phyloP scores from a whole-genome alignment of 2,113 vertebrate species.

The Gambusia holbrooki region DNA sequence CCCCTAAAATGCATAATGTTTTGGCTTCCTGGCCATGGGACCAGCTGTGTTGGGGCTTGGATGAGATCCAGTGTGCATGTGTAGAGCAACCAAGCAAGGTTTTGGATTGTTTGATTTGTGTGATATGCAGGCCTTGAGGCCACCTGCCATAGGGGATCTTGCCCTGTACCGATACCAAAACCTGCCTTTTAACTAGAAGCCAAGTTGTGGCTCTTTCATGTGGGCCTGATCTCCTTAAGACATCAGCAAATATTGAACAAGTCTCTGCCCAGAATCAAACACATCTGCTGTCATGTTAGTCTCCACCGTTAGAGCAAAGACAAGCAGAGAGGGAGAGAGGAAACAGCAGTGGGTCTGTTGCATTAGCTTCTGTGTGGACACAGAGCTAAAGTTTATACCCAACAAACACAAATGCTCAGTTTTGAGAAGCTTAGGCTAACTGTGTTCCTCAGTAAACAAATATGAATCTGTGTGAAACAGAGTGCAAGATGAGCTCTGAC shows the following conservation, averaged over 20 bases:
- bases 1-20: slow-evolving; percentile 48
- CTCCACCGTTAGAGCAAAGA: slow-evolving; percentile 46
- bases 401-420: slow-evolving; percentile 72
- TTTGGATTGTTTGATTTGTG: slow-evolving; percentile 64
- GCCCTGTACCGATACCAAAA: slow-evolving; percentile 61
- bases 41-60: slow-evolving; percentile 67
- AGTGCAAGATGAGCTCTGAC: slow-evolving; percentile 53
- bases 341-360: slow-evolving; percentile 59
- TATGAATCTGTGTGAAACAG: slow-evolving; percentile 40
- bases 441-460: slow-evolving; percentile 66
- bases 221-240: slow-evolving; percentile 76
- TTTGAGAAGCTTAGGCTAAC: slow-evolving; percentile 69
- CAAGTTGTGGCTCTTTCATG: slow-evolving; percentile 74
- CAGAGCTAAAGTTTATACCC: slow-evolving; percentile 70
- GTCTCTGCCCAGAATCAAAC: slow-evolving; percentile 71
- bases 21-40: slow-evolving; percentile 36
- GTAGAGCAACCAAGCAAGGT: slow-evolving; percentile 58
- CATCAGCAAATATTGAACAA: slow-evolving; percentile 74
- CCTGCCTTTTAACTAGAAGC: slow-evolving; percentile 72
- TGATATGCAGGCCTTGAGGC: slow-evolving; percentile 63
- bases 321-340: slow-evolving; percentile 15
- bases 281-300: slow-evolving; percentile 75
- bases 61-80: slow-evolving; percentile 65
- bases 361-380: slow-evolving; percentile 62
- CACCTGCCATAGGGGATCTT: slow-evolving; percentile 71